These are phyloP conservation scores for Stercorarius parasiticus DNA, from an alignment of 2,113 vertebrate species.

Conservation along the genomic window DNA sequence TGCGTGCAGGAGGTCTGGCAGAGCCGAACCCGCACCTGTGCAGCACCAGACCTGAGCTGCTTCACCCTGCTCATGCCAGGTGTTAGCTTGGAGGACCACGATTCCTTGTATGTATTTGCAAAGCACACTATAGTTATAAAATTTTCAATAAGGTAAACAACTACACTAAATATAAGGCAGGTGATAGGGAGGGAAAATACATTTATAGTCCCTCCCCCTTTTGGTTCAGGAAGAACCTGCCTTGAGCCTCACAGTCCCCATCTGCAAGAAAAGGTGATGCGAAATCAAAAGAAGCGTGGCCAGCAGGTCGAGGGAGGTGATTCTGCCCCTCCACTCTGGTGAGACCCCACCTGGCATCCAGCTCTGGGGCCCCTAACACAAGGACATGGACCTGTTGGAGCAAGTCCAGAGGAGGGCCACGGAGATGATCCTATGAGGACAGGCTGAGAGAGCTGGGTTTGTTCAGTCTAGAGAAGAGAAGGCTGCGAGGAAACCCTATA, in stretches of 20 bases:
- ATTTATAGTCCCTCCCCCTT: not conserved
- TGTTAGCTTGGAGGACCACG: not conserved
- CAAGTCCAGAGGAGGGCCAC: not conserved
- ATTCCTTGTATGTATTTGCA: not conserved
- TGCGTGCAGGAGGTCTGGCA: fast-evolving
- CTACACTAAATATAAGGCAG: not conserved
- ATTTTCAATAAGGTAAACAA: not conserved
- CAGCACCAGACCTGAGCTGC: not conserved
- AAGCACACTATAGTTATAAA: not conserved
- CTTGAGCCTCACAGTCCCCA: not conserved
- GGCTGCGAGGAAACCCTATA: not conserved
- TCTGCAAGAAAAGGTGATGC: not conserved
- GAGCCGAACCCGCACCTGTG: not conserved
- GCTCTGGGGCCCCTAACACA: not conserved
- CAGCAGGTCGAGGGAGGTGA: not conserved
- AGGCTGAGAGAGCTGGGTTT: not conserved
- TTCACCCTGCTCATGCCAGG: not conserved
- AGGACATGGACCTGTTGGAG: not conserved
- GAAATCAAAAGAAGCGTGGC: not conserved
- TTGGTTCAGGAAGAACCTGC: not conserved
- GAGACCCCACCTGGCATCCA: not conserved
- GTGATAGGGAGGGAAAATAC: not conserved
- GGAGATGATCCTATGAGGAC: not conserved
- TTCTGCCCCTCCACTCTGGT: not conserved
- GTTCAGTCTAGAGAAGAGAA: not conserved